Evolutionary conservation across 2,797 vertebrate species (phyloP), one percentile per base, ranked within the genome.

Genomic region (Podarcis lilfordi): DNA sequence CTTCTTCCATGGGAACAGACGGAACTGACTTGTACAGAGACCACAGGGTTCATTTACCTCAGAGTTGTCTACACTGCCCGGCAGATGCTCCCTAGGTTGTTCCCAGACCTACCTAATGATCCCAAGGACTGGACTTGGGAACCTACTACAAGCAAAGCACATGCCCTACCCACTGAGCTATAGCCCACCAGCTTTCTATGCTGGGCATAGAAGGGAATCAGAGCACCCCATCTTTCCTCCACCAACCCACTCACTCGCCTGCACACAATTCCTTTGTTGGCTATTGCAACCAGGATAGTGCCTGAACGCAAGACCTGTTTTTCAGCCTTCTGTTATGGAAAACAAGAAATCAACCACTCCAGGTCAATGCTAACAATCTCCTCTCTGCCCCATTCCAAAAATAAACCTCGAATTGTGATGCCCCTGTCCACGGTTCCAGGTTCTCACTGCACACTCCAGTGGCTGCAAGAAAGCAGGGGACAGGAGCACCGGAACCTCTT

Each of bases 401-500:
- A 64, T 3, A 5, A 64, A 82, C 71, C 86, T 82, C 61, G 40
- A 88, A 83, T 21, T 25, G 40, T 10, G 40, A 82, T 1, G 40
- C 4, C 1, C 13, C 10, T 11, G n/a, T 29, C 72, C 74, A 13
- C 1, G 72, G 35, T 29, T 68, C 19, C 6, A 10, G 19, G 21
- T 11, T 68, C 6, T 29, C 43, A 9, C 15, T 6, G 43, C 13
- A 0, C n/a, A 1, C 3, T 11, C 11, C 6, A 37, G 8, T 25
- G 40, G 35, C 66, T 29, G 66, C 66, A 69, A 19, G n/a, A 17
- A 11, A 4, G 5, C 71, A 2, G 5, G 7, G 37, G 21, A 19
- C 6, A 0, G 7, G 8, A 2, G 25, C 55, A 35, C 1, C 7
- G 32, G 3, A 37, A 25, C 0, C 6, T 55, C 17, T 5, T 5